A percentile compares a stretch with the other conserved stretches of the same genome.
Conservation (phyloP, 2,797 vertebrate genomes). For the Calcarius lapponicus region DNA sequence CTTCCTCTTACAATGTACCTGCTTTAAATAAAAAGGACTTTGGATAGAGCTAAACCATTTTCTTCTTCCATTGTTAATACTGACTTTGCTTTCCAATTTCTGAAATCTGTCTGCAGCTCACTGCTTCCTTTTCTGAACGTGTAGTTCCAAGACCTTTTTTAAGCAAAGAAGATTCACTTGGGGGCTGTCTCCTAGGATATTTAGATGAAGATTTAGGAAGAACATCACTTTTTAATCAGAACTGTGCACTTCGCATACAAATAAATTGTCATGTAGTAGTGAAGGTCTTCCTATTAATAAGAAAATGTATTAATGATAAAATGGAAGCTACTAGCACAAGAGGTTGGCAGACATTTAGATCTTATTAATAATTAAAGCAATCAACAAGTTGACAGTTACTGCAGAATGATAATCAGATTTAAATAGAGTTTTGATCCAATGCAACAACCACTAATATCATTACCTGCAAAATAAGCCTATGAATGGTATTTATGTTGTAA, state of each 20-base stretch:
- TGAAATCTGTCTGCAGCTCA: constrained; percentile 51
- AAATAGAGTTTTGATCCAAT: constrained; percentile 57
- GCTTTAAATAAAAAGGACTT: constrained; percentile 54
- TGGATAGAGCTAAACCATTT: constrained; percentile 51
- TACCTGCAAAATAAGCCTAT: constrained; percentile 44
- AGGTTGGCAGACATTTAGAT: constrained; percentile 49
- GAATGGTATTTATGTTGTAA: constrained; percentile 24
- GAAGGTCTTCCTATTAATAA: constrained; percentile 39
- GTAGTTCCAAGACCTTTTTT: constrained; percentile 65
- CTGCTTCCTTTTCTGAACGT: constrained; percentile 54
- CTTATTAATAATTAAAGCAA: constrained; percentile 54
- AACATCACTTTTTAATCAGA: constrained; percentile 65
- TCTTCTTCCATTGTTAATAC: constrained; percentile 55
- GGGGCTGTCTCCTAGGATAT: constrained; percentile 54
- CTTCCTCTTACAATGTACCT: constrained; percentile 13
- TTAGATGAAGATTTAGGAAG: constrained; percentile 48
- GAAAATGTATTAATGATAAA: constrained; percentile 45
- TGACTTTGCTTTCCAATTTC: constrained; percentile 37
- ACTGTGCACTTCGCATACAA: constrained; percentile 38
- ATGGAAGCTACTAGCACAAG: constrained; percentile 42
- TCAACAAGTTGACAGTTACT: constrained; percentile 60
- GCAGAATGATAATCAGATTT: constrained; percentile 53
- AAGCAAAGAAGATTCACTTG: constrained; percentile 55
- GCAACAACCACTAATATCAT: constrained; percentile 38
- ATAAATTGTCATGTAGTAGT: constrained; percentile 53